Evolutionary conservation across 2,888 invertebrate species (phyloP).

Genomic region (Eupsilia transversa): DNA sequence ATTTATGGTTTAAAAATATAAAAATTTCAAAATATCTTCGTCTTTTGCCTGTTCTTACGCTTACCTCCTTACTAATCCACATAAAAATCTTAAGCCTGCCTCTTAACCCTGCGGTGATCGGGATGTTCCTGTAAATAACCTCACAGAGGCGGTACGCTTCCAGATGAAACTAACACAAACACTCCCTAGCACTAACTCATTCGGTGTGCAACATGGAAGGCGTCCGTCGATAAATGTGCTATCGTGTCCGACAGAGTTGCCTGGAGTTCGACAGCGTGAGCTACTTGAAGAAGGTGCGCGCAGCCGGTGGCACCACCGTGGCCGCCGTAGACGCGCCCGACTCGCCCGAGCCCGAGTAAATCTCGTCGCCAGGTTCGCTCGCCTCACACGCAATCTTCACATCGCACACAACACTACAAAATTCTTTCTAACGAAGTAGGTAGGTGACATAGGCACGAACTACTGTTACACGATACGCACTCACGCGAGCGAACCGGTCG

Average conservation of each 20-base stretch:
- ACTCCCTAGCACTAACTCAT: conserved; percentile 32
- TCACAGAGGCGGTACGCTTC: conserved; percentile 30
- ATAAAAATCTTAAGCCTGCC: conserved; percentile 33
- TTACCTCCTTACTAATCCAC: conserved; percentile 71
- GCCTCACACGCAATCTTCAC: conserved; percentile 59
- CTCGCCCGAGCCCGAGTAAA: conserved; percentile 89
- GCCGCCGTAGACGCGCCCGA: conserved; percentile 86
- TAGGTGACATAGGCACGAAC: conserved; percentile 56
- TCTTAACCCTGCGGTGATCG: conserved; percentile 49
- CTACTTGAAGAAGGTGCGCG: conserved; percentile 87
- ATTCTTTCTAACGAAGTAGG: conserved; percentile 43
- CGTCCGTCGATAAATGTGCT: conserved; percentile 64
- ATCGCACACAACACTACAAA: conserved; percentile 55
- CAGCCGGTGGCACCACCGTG: conserved; percentile 83
- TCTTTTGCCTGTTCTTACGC: conserved; percentile 83
- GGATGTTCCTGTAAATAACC: conserved; percentile 56
- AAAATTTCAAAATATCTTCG: conserved; percentile 76
- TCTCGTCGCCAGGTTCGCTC: conserved; percentile 54
- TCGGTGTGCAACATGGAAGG: conserved; percentile 31
- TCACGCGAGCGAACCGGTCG: conserved; percentile 63
- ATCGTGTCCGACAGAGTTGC: conserved; percentile 85
- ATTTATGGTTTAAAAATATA: conserved; percentile 83
- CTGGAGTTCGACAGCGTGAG: conserved; percentile 90
- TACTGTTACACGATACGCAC: conserved; percentile 49
- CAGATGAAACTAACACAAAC: conserved; percentile 54